Evolutionary conservation across 2,888 invertebrate species (phyloP), one percentile per base, ranked within the genome.

Genomic region (Lasioglossum morio): DNA sequence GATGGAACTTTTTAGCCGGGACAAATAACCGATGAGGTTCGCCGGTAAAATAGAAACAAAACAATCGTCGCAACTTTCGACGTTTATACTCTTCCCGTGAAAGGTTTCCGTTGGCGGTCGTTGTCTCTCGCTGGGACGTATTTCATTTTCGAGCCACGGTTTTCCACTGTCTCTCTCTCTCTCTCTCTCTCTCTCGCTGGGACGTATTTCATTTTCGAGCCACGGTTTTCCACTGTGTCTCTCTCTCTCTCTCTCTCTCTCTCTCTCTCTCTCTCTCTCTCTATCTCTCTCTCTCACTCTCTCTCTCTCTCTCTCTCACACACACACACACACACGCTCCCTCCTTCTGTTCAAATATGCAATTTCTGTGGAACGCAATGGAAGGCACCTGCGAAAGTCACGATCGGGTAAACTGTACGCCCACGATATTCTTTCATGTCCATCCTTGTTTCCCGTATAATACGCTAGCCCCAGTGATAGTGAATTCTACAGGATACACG

Each of bases 401-500:
- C 43, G 76, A 80, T 40, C 43, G 48, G n/a, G 83, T 19, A 72
- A 72, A 83, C 75, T 57, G 74, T 66, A 66, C 63, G 76, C 48
- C n/a, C 53, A 57, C 57, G 37, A 46, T 72, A 72, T 81, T 48
- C 63, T 40, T 72, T 46, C 57, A 19, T 57, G 48, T 74, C 69
- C 57, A 43, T 73, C 14, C 57, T 19, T 72, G 77, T 66, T 34
- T 27, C 66, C n/a, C 43, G 53, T 69, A 40, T 48, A n/a, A 46
- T 40, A 43, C 73, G 40, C 23, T 23, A 27, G 16, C 19, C n/a
- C 30, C 23, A n/a, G 57, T n/a, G n/a, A 57, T n/a, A 19, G 66
- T 82, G 63, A 82, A 82, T 82, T 82, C 74, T 82, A 60, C 82
- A 82, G 30, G 72, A 53, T 40, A 16, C 48, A 19, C 37, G 43